Evolutionary conservation across 2,797 vertebrate genomes (phyloP), one percentile per base, ranked within the genome.

Genomic region (Synanceia verrucosa): DNA sequence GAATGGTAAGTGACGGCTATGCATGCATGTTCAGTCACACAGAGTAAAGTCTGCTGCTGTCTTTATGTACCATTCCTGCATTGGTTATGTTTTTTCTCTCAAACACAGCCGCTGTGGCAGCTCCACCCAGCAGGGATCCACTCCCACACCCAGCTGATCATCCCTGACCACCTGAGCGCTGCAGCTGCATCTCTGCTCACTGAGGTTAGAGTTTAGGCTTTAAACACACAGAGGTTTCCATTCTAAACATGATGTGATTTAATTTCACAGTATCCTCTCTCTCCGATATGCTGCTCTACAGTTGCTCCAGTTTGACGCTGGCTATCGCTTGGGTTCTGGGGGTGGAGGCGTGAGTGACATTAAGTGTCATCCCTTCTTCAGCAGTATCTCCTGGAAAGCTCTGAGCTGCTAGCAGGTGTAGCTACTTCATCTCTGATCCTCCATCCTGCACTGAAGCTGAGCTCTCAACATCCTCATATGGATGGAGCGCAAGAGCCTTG

Each of bases 351-450:
- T 95, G 57, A 90, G 92, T 0, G 96, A 95, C 87, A 96, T 99
- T 82, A 99, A 98, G 88, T 95, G 96, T 75, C 98, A 99, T 68
- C 95, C 97, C 5, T 99, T 99, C 90, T 99, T 99, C 92, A 94
- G 88, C 43, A 77, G 90, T 0, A 64, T 99, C 70, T 95, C 94
- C 0, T 99, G 98, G 98, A 95, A 93, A 81, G 94, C 94, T 51
- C 89, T 99, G 79, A 81, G 83, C 88, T 91, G 89, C 75, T 93
- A 89, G 76, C 43, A 43, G 65, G 33, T 24, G 57, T 16, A 12
- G 36, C 44, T 16, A 33, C 12, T 39, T 43, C 56, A 23, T 44
- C 41, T 48, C 51, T 16, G 41, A 55, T 11, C 0, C n/a, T n/a
- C n/a, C 24, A 11, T 9, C 24, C 29, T 21, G 53, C 43, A 33